phyloP scores from a whole-genome alignment of 2,113 vertebrate species.

The Numenius arquata region DNA sequence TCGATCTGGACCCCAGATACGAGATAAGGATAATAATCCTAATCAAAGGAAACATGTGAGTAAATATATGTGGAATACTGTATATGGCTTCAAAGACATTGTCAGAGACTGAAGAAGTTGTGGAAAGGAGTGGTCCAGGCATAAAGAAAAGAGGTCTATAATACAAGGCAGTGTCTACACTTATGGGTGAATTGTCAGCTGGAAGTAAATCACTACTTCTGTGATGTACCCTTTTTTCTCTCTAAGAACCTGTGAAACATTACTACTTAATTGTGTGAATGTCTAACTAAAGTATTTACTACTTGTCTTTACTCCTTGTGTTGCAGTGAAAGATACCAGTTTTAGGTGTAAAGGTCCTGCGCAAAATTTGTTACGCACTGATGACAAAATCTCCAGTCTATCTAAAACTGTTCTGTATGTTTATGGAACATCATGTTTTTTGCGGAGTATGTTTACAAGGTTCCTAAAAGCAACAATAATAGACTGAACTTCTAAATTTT shows the following conservation, averaged over 20 bases:
- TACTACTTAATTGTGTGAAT: not conserved
- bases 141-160: not conserved
- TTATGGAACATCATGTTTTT: not conserved
- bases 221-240: not conserved
- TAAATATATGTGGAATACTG: not conserved
- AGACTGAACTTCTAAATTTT: not conserved
- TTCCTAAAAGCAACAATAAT: not conserved
- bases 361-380: not conserved
- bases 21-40: conserved; percentile 88
- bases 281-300: not conserved
- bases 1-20: conserved; percentile 94
- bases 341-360: not conserved
- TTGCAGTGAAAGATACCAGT: not conserved
- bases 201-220: not conserved
- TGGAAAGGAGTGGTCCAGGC: not conserved
- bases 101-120: not conserved
- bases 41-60: conserved; percentile 94
- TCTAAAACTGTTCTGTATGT: not conserved
- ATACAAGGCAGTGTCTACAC: not conserved
- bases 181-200: not conserved
- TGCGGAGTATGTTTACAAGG: not conserved
- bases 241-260: not conserved
- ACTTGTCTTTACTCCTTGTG: not conserved
- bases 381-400: not conserved
- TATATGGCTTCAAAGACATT: not conserved